These are phyloP conservation scores for Melieria crassipennis DNA, from an alignment of 2,888 invertebrate species.

Conservation along the genomic window DNA sequence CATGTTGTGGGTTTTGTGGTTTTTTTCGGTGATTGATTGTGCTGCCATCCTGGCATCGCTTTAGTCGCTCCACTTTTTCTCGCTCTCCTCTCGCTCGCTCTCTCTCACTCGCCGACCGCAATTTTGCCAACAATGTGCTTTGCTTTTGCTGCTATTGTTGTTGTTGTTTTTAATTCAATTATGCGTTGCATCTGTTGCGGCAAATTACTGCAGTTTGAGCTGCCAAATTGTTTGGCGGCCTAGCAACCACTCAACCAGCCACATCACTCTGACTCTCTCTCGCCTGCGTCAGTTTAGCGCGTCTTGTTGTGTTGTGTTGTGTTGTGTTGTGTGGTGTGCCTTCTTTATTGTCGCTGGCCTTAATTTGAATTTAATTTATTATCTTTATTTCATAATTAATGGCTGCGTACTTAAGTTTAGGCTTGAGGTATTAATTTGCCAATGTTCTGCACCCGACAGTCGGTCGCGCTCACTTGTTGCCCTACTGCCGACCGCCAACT, in stretches of 20 bases:
- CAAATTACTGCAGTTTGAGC: background rate
- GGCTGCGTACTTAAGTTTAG: background rate
- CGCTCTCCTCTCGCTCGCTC: background rate
- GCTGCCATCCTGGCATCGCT: background rate
- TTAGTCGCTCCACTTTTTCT: background rate
- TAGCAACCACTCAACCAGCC: no score
- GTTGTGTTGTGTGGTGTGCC: background rate
- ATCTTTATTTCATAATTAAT: constrained; percentile 3
- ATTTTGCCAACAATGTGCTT: background rate
- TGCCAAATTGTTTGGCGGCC: background rate
- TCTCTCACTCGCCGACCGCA: background rate
- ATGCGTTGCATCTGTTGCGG: constrained; percentile 18
- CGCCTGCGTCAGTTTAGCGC: background rate
- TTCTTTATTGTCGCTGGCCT: background rate
- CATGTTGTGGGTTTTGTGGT: constrained; percentile 29
- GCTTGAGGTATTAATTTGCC: constrained; percentile 2
- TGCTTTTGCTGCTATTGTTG: constrained; percentile 31
- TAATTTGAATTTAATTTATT: constrained; percentile 7
- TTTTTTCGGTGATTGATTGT: constrained; percentile 34
- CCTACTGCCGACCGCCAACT: background rate
- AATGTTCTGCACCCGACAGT: background rate
- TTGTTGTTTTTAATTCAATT: constrained; percentile 21
- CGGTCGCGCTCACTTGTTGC: background rate
- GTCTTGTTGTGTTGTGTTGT: background rate
- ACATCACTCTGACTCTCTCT: no score